These are phyloP conservation scores for Coregonus sp. DNA, from an alignment of 2,797 vertebrate species.

Conservation along the genomic window DNA sequence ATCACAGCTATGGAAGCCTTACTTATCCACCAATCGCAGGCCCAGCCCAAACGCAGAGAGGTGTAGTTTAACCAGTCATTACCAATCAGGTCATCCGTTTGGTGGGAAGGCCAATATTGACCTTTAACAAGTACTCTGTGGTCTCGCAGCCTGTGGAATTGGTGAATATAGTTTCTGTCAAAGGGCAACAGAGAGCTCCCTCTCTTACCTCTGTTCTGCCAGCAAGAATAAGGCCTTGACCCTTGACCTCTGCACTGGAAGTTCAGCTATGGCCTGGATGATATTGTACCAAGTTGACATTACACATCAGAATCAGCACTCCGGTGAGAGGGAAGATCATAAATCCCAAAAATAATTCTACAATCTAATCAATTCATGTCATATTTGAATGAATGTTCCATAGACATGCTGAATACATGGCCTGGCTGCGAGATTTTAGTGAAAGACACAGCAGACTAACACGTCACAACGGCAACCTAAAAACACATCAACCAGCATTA, in stretches of 20 bases:
- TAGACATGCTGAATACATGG: too few relatives aligned
- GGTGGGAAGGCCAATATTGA: constrained; percentile 42
- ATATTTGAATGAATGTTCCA: too few relatives aligned
- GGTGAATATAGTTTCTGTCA: constrained; percentile 27
- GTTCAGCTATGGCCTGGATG: neutral
- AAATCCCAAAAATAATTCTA: neutral
- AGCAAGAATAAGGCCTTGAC: too few relatives aligned
- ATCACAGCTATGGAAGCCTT: constrained; percentile 8
- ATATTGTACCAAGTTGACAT: constrained; percentile 1
- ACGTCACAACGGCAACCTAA: too few relatives aligned
- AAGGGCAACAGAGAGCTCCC: neutral
- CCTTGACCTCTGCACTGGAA: neutral
- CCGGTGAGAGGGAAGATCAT: neutral
- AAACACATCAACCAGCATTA: too few relatives aligned
- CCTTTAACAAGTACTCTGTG: constrained; percentile 28
- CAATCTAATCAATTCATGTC: too few relatives aligned
- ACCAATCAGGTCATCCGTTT: constrained; percentile 33
- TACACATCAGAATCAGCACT: neutral
- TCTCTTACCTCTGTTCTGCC: neutral
- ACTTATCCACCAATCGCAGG: too few relatives aligned
- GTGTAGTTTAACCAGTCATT: constrained; percentile 16
- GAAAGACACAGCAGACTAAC: too few relatives aligned
- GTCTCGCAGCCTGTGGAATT: constrained; percentile 28
- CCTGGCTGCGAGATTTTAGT: too few relatives aligned
- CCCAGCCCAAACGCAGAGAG: constrained; percentile 11